Evolutionary conservation across 2,797 vertebrate genomes (phyloP).

Genomic region (Phyllotis vaccarum): DNA sequence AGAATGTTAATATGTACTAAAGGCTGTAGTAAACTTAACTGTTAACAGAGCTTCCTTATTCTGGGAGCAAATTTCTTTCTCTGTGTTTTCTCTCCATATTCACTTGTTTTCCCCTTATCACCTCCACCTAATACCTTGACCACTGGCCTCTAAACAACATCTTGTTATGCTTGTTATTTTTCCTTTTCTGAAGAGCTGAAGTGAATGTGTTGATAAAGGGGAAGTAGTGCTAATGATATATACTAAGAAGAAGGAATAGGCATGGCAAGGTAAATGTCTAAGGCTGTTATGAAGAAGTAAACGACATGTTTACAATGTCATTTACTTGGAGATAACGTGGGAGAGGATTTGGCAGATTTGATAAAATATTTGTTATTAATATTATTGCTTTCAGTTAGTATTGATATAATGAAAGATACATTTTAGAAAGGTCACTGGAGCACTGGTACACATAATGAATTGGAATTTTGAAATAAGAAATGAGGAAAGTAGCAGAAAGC

Average conservation of each 20-base stretch:
- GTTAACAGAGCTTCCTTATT: background rate
- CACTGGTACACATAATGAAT: background rate
- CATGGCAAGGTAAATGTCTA: slow-evolving; percentile 24
- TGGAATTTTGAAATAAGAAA: slow-evolving; percentile 48
- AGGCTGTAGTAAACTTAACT: background rate
- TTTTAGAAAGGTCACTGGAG: slow-evolving; percentile 35
- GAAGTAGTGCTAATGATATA: background rate
- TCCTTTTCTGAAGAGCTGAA: slow-evolving; percentile 13
- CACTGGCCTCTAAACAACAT: background rate
- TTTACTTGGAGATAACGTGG: background rate
- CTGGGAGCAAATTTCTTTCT: slow-evolving; percentile 1
- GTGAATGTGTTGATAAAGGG: background rate
- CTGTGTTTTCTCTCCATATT: background rate
- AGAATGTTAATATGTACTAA: background rate
- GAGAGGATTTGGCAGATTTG: slow-evolving; percentile 19
- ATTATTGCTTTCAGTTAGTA: background rate
- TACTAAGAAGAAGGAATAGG: slow-evolving; percentile 20
- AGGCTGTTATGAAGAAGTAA: background rate
- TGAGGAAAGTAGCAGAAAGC: slow-evolving; percentile 26
- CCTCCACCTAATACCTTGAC: background rate
- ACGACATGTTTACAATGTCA: background rate
- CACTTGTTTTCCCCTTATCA: background rate
- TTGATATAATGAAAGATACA: slow-evolving; percentile 8
- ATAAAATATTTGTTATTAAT: background rate
- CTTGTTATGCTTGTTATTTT: slow-evolving; percentile 28